Evolutionary conservation across 1,140 invertebrate species (phyloP).

Genomic region (Heliconius nattereri): DNA sequence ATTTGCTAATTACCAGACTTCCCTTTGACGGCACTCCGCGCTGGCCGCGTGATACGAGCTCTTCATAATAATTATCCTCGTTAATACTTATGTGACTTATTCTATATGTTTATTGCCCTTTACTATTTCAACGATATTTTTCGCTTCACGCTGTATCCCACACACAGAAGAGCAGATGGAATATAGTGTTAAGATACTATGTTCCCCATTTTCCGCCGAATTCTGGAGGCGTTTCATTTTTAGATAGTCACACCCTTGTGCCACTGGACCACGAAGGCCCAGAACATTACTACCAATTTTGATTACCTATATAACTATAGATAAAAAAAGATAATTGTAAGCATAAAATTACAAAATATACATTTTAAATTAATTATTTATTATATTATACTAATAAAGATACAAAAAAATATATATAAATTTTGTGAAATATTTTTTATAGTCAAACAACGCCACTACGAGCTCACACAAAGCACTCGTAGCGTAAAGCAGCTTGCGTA

Average conservation of each 20-base stretch:
- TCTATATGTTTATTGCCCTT: background rate
- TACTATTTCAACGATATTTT: background rate
- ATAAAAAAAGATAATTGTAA: too few relatives aligned
- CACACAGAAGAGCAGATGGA: too few relatives aligned
- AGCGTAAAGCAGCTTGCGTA: conserved; percentile 21
- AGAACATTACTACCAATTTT: too few relatives aligned
- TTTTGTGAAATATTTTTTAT: background rate
- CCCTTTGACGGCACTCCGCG: conserved; percentile 49
- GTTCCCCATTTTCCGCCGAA: too few relatives aligned
- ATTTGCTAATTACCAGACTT: conserved; percentile 71
- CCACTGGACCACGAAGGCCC: too few relatives aligned
- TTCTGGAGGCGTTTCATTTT: too few relatives aligned
- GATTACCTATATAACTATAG: too few relatives aligned
- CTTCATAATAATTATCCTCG: conserved; percentile 65
- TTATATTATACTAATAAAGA: background rate
- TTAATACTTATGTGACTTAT: conserved; percentile 30
- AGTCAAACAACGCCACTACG: background rate
- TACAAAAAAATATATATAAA: background rate
- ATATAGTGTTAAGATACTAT: too few relatives aligned
- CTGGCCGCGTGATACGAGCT: conserved; percentile 36
- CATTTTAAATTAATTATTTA: too few relatives aligned
- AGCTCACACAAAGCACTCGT: conserved; percentile 14
- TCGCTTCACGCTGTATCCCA: too few relatives aligned
- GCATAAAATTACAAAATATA: too few relatives aligned
- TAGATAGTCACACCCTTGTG: too few relatives aligned